These are phyloP conservation scores for Holacanthella duospinosa DNA, from an alignment of 2,888 invertebrate species.

Conservation along the genomic window DNA sequence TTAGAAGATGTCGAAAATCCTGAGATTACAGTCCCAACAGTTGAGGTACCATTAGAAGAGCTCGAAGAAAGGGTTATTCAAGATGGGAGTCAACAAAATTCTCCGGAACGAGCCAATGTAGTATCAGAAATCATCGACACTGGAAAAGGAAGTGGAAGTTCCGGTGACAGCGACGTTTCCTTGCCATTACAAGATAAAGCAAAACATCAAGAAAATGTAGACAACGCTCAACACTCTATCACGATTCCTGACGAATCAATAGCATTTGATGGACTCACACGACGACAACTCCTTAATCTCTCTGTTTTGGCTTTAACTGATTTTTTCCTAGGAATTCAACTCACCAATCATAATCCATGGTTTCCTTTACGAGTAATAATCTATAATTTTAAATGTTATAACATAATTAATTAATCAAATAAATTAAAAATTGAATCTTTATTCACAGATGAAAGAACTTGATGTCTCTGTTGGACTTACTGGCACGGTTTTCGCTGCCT, in stretches of 20 bases:
- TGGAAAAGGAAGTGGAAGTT: no score
- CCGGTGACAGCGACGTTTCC: no score
- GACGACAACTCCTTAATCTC: slow-evolving; percentile 65
- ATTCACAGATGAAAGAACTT: slow-evolving; percentile 58
- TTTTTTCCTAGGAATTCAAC: slow-evolving; percentile 73
- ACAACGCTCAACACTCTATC: no score
- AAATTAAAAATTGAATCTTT: not conserved
- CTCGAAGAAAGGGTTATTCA: no score
- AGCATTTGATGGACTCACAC: slow-evolving; percentile 47
- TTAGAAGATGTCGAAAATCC: not conserved
- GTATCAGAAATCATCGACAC: no score
- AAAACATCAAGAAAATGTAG: no score
- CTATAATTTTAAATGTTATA: no score
- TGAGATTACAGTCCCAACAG: no score
- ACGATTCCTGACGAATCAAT: not conserved
- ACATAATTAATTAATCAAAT: not conserved
- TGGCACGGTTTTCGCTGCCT: slow-evolving; percentile 76
- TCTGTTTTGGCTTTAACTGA: slow-evolving; percentile 69
- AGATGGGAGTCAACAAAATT: no score
- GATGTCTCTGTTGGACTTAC: slow-evolving; percentile 70
- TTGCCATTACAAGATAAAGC: no score
- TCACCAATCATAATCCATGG: slow-evolving; percentile 73
- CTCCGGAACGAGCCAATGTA: no score
- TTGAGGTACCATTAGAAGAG: no score
- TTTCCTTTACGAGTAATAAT: slow-evolving; percentile 60